Base-by-base conservation (phyloP, 1,140 invertebrate species). In the Drosophila melanica region DNA sequence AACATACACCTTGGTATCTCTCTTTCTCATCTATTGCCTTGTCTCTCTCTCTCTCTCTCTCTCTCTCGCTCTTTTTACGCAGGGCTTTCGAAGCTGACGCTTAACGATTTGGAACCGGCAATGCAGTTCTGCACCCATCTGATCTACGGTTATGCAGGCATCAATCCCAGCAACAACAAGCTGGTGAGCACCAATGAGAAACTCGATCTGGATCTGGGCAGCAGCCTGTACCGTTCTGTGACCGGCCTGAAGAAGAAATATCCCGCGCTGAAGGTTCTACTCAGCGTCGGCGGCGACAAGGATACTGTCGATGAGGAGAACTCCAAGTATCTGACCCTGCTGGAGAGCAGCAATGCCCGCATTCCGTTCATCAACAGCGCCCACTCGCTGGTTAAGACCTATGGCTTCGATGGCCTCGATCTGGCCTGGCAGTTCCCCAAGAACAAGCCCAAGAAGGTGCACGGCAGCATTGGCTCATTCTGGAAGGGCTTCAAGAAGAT, bases 361-460 rank as follows among this genome's bases (percentile, higher is more conserved):
- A 94, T 94, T 0, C 94, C 95, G 2, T 97, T 97, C 82, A 94
- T 97, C 35, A 95, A 95, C 77, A 96, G 96, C 2, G 95, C 95
- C 12, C 93, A 94, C 18, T 92, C 95, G 6, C 67, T 97, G 10
- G 90, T 96, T 3, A 94, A 95, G 55, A 95, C 96, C 45, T 95
- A 96, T 75, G 94, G 95, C n/a, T 97, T 97, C 63, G 97, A 97
- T 87, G 97, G 97, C n/a, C 92, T 97, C 1, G 97, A 97, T 84
- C 92, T 98, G 0, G 96, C 95, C 20, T 97, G 96, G 96, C 95
- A 97, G 92, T 97, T 97, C 92, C 95, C 96, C 10, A 94, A 94
- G 59, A 94, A 94, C 50, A 96, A 96, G 90, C 94, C 95, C 11
- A 96, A 96, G 93, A 96, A 96, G 90, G 94, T 96, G 9, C 94